Evolutionary conservation across 1,140 invertebrate genomes (phyloP).

Genomic region (Drosophila arizonae): DNA sequence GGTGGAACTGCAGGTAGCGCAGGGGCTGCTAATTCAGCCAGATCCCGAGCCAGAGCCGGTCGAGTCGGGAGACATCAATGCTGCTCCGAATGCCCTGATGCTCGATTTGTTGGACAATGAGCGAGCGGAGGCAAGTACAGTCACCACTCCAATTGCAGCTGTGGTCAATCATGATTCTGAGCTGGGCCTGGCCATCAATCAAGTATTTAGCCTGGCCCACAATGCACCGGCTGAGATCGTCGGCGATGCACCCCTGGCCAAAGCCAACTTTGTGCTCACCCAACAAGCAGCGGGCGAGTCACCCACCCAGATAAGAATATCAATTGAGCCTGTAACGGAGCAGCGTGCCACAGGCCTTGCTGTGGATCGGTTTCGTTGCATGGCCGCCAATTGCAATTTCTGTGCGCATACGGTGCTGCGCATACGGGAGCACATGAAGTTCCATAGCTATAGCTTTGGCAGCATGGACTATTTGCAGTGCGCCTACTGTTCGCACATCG

Average conservation of each 20-base stretch:
- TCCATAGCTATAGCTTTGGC: constrained; percentile 49
- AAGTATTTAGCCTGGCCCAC: constrained; percentile 45
- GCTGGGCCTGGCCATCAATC: constrained; percentile 46
- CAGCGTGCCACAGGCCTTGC: neutral
- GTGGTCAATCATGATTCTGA: constrained; percentile 51
- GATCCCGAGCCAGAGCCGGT: no score
- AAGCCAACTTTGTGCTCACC: constrained; percentile 32
- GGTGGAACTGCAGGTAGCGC: neutral
- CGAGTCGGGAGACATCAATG: no score
- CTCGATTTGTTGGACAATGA: constrained; percentile 28
- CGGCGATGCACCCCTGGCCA: neutral
- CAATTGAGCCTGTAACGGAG: neutral
- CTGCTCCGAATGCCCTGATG: constrained; percentile 25
- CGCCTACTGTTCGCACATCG: constrained; percentile 46
- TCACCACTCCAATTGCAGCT: constrained; percentile 3
- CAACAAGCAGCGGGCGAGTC: constrained; percentile 15
- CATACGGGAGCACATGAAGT: constrained; percentile 58
- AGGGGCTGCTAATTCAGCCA: no score
- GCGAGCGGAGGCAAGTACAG: constrained; percentile 11
- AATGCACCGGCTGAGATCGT: neutral
- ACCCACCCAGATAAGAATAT: constrained; percentile 39
- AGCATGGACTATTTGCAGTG: constrained; percentile 43
- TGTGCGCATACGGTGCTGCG: constrained; percentile 52
- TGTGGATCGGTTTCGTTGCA: constrained; percentile 59
- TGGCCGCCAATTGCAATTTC: constrained; percentile 52